These are phyloP conservation scores for Podarcis cretensis DNA, from an alignment of 2,113 vertebrate genomes.

Conservation along the genomic window DNA sequence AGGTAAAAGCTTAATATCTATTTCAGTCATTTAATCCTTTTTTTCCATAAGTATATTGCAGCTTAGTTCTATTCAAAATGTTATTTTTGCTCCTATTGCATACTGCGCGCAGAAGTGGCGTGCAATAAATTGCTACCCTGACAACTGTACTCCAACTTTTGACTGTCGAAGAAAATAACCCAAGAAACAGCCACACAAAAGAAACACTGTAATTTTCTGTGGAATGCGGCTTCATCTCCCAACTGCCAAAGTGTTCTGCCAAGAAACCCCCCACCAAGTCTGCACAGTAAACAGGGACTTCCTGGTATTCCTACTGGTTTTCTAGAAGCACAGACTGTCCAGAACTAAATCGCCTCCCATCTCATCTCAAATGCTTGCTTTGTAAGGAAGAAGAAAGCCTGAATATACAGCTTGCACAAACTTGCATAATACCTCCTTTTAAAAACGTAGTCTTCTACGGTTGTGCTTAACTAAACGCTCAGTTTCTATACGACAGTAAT, in stretches of 20 bases:
- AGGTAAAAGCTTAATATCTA: not conserved
- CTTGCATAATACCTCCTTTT: not conserved
- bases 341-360: not conserved
- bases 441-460: constrained; percentile 1
- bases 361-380: not conserved
- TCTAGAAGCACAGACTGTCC: not conserved
- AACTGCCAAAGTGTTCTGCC: not conserved
- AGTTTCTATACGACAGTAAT: not conserved
- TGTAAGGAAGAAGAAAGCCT: not conserved
- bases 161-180: not conserved
- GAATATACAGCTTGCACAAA: not conserved
- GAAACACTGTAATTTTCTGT: not conserved
- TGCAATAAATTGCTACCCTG: not conserved
- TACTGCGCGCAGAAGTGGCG: not conserved
- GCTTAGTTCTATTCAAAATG: not conserved
- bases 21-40: not conserved
- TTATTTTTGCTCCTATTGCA: not conserved
- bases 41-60: not conserved
- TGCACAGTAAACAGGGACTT: not conserved
- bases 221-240: not conserved
- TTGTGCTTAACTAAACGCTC: not conserved
- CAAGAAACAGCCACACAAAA: not conserved
- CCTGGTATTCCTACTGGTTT: not conserved
- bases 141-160: not conserved
- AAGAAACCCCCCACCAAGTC: not conserved